Percentiles rank a stretch among this genome's conserved stretches.
Conservation (phyloP, 2,113 vertebrate genomes). For the Myanophis thanlyinensis region DNA sequence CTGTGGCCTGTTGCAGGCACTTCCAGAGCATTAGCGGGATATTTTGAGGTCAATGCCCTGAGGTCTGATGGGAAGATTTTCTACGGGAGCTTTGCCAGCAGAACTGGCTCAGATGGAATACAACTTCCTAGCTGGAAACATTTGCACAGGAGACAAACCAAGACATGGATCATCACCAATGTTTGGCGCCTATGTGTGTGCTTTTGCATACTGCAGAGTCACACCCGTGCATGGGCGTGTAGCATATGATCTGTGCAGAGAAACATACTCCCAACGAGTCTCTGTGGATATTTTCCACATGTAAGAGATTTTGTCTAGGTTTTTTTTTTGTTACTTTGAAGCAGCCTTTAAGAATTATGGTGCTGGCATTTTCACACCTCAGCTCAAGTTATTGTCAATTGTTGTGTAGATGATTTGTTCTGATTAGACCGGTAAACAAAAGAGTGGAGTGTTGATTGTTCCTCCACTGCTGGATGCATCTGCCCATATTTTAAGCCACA, state of each 20-base stretch:
- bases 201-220: background rate
- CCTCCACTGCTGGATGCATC: background rate
- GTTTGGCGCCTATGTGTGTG: background rate
- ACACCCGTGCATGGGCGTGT: background rate
- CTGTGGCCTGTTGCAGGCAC: background rate
- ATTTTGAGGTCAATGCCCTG: background rate
- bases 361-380: background rate
- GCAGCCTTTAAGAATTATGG: too few relatives aligned
- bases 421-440: background rate
- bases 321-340: background rate
- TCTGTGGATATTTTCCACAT: background rate
- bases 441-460: background rate
- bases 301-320: background rate
- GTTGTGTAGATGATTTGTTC: background rate
- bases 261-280: background rate
- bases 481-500: background rate
- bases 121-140: background rate
- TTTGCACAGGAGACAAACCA: background rate
- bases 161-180: background rate
- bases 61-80: background rate
- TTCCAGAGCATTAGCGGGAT: background rate
- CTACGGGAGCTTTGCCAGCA: background rate
- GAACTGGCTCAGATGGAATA: background rate
- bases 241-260: background rate
- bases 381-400: background rate